These are phyloP conservation scores for Palaemon carinicauda DNA, from an alignment of 1,140 invertebrate genomes.

Conservation along the genomic window DNA sequence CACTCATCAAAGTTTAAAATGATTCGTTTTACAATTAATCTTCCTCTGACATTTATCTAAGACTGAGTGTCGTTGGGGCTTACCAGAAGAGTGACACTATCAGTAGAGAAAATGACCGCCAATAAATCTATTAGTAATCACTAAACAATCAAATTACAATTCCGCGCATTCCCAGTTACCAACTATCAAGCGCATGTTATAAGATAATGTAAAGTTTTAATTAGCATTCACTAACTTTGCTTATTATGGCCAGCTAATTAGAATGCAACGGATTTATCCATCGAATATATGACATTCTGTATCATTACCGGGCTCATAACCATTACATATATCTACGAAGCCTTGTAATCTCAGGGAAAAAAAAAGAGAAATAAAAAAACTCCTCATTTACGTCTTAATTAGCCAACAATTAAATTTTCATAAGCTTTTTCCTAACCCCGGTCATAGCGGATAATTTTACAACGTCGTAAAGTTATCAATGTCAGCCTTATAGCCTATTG, in stretches of 20 bases:
- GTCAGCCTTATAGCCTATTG: constrained; percentile 28
- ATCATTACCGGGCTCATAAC: constrained; percentile 34
- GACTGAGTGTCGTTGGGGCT: background rate
- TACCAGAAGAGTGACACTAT: background rate
- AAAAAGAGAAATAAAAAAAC: background rate
- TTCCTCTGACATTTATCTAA: background rate
- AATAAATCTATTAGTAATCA: background rate
- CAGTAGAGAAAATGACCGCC: background rate
- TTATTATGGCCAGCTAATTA: constrained; percentile 37
- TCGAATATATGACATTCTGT: constrained; percentile 25
- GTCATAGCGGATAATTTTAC: constrained; percentile 51
- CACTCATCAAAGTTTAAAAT: no score
- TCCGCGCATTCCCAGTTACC: background rate
- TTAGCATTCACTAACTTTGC: constrained; percentile 27
- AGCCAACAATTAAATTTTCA: constrained; percentile 54
- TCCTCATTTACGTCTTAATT: constrained; percentile 43
- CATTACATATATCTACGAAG: constrained; percentile 5
- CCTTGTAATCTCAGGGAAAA: background rate
- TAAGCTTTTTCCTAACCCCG: constrained; percentile 50
- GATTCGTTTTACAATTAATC: background rate
- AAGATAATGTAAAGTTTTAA: constrained; percentile 36
- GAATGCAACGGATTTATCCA: constrained; percentile 10
- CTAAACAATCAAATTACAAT: constrained; percentile 2
- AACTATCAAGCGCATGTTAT: constrained; percentile 10
- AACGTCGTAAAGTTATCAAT: constrained; percentile 35